A percentile compares a stretch with the other conserved stretches of the same genome.
These are phyloP conservation scores for Picus viridis DNA, from an alignment of 2,797 vertebrate species.

Conservation along the genomic window DNA sequence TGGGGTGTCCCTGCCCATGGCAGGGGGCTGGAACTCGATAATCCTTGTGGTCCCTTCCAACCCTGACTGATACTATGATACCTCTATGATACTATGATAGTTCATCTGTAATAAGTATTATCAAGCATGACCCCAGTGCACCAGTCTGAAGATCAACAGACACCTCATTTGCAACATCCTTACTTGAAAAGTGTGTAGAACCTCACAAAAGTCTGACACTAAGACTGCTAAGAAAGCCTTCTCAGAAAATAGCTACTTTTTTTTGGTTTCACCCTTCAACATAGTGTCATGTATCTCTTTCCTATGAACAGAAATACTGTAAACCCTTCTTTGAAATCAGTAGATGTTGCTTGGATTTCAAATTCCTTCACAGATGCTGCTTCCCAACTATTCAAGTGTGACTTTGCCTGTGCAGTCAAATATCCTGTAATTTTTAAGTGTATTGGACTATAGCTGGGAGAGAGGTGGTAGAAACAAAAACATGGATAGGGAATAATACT, in stretches of 20 bases:
- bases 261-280: conserved; percentile 30
- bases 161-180: neutral
- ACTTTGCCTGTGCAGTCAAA: neutral
- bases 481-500: neutral
- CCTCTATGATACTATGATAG: too few relatives aligned
- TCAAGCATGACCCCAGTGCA: neutral
- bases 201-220: neutral
- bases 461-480: neutral
- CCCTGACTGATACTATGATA: too few relatives aligned
- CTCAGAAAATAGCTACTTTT: neutral
- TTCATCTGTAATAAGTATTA: neutral
- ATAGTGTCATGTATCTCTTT: conserved; percentile 38
- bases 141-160: neutral
- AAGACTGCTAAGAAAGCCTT: neutral
- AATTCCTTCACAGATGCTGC: conserved; percentile 9
- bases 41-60: too few relatives aligned
- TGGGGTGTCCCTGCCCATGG: too few relatives aligned
- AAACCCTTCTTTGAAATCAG: conserved; percentile 11
- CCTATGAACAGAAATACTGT: conserved; percentile 27
- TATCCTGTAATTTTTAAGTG: neutral
- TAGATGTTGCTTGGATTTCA: conserved; percentile 55
- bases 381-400: neutral
- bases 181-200: neutral
- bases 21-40: too few relatives aligned
- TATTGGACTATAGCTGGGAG: neutral